Base-by-base conservation (phyloP, 2,797 vertebrate species). In the Labroides dimidiatus region DNA sequence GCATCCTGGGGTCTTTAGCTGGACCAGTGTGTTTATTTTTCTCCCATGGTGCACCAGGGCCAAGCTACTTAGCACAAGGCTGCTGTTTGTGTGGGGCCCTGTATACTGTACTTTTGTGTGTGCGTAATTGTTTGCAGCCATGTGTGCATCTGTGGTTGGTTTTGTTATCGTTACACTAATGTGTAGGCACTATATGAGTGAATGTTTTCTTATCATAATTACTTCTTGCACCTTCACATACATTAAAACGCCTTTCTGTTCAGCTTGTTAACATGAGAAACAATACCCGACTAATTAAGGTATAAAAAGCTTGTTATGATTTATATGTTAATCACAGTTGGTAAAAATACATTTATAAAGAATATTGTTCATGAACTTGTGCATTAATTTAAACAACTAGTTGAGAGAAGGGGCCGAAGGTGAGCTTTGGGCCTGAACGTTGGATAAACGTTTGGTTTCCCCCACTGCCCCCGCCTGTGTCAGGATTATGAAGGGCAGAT, bases 401-500 rank as follows among this genome's bases (percentile, higher is more conserved):
- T 64, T 43, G 53, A 67, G 57, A 52, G 52, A 73, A 45, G 37
- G 51, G 71, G 72, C 45, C 68, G 33, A 58, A 59, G 47, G 43
- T 49, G 63, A 77, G 75, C 68, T 74, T 37, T 65, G 69, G 71
- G 69, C 63, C 72, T 69, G 64, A 78, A 86, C 44, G 55, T 62
- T 90, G 84, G 87, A 84, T 92, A 93, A 93, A 93, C 75, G 83
- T 92, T 92, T 88, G 88, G 72, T 89, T 90, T 92, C 77, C 84
- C 87, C 87, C 21, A 76, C 81, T 77, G 85, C 77, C 82, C 82
- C 76, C 5, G 77, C 82, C 88, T 83, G 82, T 82, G 89, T 89
- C 79, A 82, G 93, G 90, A 93, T 94, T 92, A 93, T 88, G 88
- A 90, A 93, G 87, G 92, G 87, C 89, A 92, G 91, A 91, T 92